Base-by-base conservation (phyloP, 2,797 vertebrate species). In the Varecia variegata region DNA sequence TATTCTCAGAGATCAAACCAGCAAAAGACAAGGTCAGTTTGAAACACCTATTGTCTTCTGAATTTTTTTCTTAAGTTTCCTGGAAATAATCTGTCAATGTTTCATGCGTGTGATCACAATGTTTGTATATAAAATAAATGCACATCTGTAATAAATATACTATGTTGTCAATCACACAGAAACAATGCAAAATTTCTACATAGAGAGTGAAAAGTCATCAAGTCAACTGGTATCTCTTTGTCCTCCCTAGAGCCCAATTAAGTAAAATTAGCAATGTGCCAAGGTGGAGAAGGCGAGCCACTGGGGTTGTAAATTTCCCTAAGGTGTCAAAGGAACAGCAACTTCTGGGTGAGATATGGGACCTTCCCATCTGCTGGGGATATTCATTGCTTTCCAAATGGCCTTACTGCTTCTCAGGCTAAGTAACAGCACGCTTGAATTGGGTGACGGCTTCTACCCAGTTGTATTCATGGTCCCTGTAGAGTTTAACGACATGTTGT, bases 251-350 rank as follows among this genome's bases (percentile, higher is more conserved):
- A 95, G 92, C 82, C 95, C 90, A 97, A 95, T 97, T 98, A 98
- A 97, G 97, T 97, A 98, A 98, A 92, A 98, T 97, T 67, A 97
- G 74, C 86, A 76, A 79, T 21, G 15, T 90, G 93, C 54, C 87
- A 97, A 96, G 74, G 88, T 94, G 96, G 95, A 97, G 97, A 97
- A 96, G 89, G 92, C 88, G 92, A 98, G 77, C 96, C 93, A 96
- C 3, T 74, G 90, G 96, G 74, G 43, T 62, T 97, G 82, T 97
- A 98, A 96, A 98, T 98, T 97, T 97, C 92, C 97, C 70, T 93
- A 97, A 97, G 76, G 40, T 45, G 89, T 97, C 95, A 96, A 97
- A 97, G 96, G 97, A 94, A 97, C 95, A 98, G 97, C 93, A 97
- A 95, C 93, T 98, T 92, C 94, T 98, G 97, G 68, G 81, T 96